Evolutionary conservation across 2,113 vertebrate species (phyloP), one percentile per base, ranked within the genome.

Genomic region (Erpornis zantholeuca): DNA sequence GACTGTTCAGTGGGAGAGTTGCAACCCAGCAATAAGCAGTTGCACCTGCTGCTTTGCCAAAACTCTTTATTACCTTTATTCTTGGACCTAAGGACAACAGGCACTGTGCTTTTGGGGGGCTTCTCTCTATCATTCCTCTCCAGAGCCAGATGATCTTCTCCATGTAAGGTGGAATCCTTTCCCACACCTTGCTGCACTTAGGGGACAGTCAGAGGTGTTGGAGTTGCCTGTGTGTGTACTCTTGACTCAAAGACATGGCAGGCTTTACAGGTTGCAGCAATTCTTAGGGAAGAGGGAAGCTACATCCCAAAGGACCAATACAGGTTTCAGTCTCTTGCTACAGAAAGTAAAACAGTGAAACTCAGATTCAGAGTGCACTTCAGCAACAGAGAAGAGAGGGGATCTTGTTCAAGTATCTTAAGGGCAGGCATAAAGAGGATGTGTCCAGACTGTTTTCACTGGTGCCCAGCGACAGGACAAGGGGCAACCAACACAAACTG

Each of bases 301-400:
- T 59, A 38, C 45, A 10, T 68, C 64, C 18, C 54, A 17, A 45
- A 75, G 45, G 82, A 56, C 2, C 82, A 92, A 70, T 28, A 29
- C 22, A 20, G 54, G 24, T 57, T 78, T 75, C 22, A 25, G 80
- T 64, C 73, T 69, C 68, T 66, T 44, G 27, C 60, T 22, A 24
- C 31, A 25, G 82, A 61, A 82, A 87, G 9, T 28, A 53, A 56
- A 90, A 81, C 72, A 54, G 20, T 49, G 60, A 44, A 76, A 47
- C 44, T 65, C 45, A 57, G 42, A 94, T 80, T 70, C 22, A 93
- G 38, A 86, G 7, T 18, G 49, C 71, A 84, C 65, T 80, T 78
- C 81, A 82, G 35, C 35, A 38, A 6, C 1, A 12, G 45, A 38
- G 28, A 29, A 36, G 23, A 25, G 61, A 68, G 53, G 11, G 13